Evolutionary conservation across 2,888 invertebrate species (phyloP).

Genomic region (Cosmopolites sordidus): DNA sequence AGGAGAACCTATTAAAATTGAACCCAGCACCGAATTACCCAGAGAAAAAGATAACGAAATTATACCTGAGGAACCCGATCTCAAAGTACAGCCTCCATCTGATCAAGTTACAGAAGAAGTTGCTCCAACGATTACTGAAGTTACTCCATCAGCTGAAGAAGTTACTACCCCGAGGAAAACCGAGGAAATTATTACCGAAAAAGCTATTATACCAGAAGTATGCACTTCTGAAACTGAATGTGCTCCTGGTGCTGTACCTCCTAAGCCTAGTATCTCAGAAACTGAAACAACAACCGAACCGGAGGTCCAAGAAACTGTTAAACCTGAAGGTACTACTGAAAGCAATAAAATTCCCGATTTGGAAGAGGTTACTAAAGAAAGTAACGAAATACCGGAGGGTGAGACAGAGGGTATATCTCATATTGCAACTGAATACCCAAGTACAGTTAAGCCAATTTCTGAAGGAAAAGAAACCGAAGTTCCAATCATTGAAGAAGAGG

Average conservation of each 20-base stretch:
- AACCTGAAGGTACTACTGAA: conserved; percentile 24
- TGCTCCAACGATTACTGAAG: conserved; percentile 8
- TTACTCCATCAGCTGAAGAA: background rate
- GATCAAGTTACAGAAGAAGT: conserved; percentile 15
- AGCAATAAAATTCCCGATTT: conserved; percentile 23
- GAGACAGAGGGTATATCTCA: conserved; percentile 10
- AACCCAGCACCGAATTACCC: conserved; percentile 29
- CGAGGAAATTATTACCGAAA: conserved; percentile 20
- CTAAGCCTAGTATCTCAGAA: conserved; percentile 2
- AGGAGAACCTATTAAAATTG: no score
- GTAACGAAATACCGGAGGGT: conserved; percentile 24
- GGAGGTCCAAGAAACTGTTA: conserved; percentile 23
- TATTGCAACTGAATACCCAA: conserved; percentile 1
- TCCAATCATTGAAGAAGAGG: conserved; percentile 1
- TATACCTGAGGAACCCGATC: conserved; percentile 25
- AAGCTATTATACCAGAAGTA: conserved; percentile 25
- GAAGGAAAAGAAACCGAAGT: conserved; percentile 14
- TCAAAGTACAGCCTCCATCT: conserved; percentile 9
- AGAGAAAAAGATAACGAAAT: conserved; percentile 30
- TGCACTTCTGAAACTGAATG: conserved; percentile 27
- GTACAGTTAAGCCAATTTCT: conserved; percentile 3
- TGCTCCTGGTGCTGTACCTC: conserved; percentile 18
- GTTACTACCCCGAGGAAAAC: conserved; percentile 6
- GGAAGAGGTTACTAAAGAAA: conserved; percentile 20
- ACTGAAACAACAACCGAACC: conserved; percentile 11